A percentile compares a stretch with the other conserved stretches of the same genome.
phyloP scores from a whole-genome alignment of 1,140 invertebrate genomes.

The Sminthurinus signatus region DNA sequence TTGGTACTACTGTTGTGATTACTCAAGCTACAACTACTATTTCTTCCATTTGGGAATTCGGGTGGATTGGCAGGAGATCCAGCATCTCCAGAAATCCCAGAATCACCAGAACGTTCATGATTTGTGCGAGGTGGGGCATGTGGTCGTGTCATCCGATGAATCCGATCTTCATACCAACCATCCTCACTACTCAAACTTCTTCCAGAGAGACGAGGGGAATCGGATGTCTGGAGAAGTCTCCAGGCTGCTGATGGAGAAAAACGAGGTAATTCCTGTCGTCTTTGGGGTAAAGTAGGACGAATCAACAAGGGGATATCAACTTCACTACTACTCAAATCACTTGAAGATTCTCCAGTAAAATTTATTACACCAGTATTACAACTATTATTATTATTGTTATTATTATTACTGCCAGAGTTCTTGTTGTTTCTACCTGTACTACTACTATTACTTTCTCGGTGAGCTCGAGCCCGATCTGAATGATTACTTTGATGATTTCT shows the following conservation, averaged over 20 bases:
- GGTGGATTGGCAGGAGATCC: conserved; percentile 35
- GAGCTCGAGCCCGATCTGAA: not conserved
- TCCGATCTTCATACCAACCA: conserved; percentile 45
- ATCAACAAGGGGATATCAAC: conserved; percentile 60
- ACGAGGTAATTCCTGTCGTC: conserved; percentile 62
- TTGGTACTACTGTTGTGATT: not conserved
- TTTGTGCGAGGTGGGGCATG: conserved; percentile 47
- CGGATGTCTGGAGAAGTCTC: conserved; percentile 63
- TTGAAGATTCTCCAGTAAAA: conserved; percentile 6
- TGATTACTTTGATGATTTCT: not conserved
- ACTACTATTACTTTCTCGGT: not conserved
- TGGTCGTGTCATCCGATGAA: conserved; percentile 51
- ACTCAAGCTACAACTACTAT: not conserved
- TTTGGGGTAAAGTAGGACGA: conserved; percentile 67
- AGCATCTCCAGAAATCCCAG: conserved; percentile 66
- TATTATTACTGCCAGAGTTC: too few relatives aligned
- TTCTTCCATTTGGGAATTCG: not conserved
- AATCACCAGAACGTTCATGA: conserved; percentile 66
- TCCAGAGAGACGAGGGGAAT: conserved; percentile 42
- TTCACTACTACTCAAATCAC: conserved; percentile 41
- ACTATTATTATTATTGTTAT: conserved; percentile 5
- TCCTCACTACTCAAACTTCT: conserved; percentile 43
- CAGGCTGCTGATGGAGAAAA: conserved; percentile 78
- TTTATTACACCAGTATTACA: not conserved
- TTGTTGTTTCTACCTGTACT: too few relatives aligned